Evolutionary conservation across 2,113 vertebrate genomes (phyloP).

Genomic region (Pimephales promelas): DNA sequence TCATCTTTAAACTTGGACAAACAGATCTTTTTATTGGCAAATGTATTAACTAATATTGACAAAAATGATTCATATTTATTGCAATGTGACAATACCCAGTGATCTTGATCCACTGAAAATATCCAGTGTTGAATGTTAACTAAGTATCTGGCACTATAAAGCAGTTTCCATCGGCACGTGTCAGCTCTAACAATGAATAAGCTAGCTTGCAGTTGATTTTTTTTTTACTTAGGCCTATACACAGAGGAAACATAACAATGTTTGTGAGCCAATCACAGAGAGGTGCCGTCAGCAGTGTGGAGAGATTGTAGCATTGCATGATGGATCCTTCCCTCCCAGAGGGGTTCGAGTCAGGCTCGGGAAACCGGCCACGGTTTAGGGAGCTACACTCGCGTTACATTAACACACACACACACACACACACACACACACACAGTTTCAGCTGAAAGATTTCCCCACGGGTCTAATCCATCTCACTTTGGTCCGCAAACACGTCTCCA

Average conservation of each 20-base stretch:
- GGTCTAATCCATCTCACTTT: conserved; percentile 73
- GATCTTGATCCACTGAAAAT: too few species aligned
- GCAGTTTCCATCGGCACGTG: neutral
- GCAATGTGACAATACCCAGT: neutral
- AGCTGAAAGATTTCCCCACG: conserved; percentile 62
- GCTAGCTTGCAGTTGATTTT: conserved; percentile 34
- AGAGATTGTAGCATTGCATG: conserved; percentile 53
- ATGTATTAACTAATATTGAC: neutral
- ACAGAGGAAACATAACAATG: conserved; percentile 53
- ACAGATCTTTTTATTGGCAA: neutral
- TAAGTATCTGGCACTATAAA: neutral
- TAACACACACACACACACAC: conserved; percentile 27
- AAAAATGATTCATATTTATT: neutral
- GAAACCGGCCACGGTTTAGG: conserved; percentile 56
- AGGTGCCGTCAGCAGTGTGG: conserved; percentile 61
- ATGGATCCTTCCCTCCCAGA: conserved; percentile 59
- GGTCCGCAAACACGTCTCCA: conserved; percentile 64
- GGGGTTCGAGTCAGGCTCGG: conserved; percentile 61
- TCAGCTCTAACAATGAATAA: conserved; percentile 35
- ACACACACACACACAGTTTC: conserved; percentile 18
- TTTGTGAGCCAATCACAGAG: conserved; percentile 58
- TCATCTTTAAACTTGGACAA: neutral
- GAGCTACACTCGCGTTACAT: conserved; percentile 41
- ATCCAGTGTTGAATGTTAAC: neutral
- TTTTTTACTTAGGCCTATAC: conserved; percentile 21